Conservation (phyloP, 2,113 vertebrate genomes). For the Eretmochelys imbricata region DNA sequence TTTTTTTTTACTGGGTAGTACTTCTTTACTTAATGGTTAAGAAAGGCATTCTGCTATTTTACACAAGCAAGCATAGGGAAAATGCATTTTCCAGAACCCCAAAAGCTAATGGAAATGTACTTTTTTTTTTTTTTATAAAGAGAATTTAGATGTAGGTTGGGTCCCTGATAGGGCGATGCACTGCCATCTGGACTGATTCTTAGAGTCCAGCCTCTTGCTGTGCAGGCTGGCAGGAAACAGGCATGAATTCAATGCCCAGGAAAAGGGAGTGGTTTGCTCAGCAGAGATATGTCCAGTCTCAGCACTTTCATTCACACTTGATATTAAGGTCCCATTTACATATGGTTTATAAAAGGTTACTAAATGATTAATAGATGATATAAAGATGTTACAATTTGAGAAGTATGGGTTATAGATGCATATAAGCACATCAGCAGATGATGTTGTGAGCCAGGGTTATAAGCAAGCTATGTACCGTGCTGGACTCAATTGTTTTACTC, state of each 20-base stretch:
- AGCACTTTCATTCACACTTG: conserved; percentile 25
- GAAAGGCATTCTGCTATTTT: conserved; percentile 48
- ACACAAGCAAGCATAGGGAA: not conserved
- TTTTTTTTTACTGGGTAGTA: not conserved
- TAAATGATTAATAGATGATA: not conserved
- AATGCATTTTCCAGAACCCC: conserved; percentile 2
- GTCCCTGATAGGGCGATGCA: not conserved
- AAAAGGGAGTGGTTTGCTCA: not conserved
- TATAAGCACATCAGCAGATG: not conserved
- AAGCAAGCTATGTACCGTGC: not conserved
- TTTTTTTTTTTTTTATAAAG: too few species aligned
- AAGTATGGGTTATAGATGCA: not conserved
- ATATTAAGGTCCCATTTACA: not conserved
- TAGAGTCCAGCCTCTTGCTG: not conserved
- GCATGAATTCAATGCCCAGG: not conserved
- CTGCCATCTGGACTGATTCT: not conserved
- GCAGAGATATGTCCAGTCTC: conserved; percentile 2
- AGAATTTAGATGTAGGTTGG: not conserved
- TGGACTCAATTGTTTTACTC: not conserved
- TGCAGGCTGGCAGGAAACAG: conserved; percentile 1
- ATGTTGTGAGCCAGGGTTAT: not conserved
- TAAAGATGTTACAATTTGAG: not conserved
- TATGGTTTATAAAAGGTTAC: conserved; percentile 45
- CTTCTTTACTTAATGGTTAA: not conserved
- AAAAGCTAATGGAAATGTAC: not conserved